These are phyloP conservation scores for Theonella swinhoei DNA, from an alignment of 37 sponge, comb jelly and placozoan genomes.

Conservation along the genomic window DNA sequence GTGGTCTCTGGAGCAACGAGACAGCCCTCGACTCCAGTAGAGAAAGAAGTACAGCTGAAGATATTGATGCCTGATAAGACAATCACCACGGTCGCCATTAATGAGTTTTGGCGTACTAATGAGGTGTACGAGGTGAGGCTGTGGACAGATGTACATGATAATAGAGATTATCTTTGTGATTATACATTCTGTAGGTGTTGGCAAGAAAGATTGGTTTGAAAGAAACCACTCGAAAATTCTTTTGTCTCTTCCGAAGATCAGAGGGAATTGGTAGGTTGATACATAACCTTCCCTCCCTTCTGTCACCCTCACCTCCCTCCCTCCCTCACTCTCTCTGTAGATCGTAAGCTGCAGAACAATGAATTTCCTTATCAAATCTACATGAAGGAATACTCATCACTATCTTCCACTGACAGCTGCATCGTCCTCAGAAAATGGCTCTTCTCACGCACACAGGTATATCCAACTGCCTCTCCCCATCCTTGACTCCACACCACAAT, in stretches of 20 bases:
- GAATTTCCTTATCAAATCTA: conserved; percentile 87
- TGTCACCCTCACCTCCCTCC: not conserved
- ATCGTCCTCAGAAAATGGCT: conserved; percentile 81
- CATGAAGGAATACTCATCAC: conserved; percentile 30
- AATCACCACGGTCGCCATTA: conserved; percentile 34
- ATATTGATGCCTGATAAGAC: conserved; percentile 55
- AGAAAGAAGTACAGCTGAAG: conserved; percentile 23
- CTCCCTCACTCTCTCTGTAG: conserved; percentile 28
- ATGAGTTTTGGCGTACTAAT: conserved; percentile 35
- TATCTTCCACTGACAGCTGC: conserved; percentile 11
- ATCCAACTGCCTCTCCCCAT: too few relatives aligned
- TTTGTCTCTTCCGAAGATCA: conserved; percentile 55
- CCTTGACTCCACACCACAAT: too few relatives aligned
- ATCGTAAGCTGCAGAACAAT: conserved; percentile 66
- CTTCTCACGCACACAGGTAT: conserved; percentile 59
- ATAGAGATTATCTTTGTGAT: not conserved
- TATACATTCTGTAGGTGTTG: conserved; percentile 31
- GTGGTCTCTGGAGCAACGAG: not conserved
- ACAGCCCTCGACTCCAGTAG: conserved; percentile 1
- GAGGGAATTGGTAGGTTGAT: conserved; percentile 59
- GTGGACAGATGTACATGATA: not conserved
- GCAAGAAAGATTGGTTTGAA: conserved; percentile 43
- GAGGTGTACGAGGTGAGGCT: conserved; percentile 58
- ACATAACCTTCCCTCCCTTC: not conserved
- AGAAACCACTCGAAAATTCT: conserved; percentile 36